Base-by-base conservation (phyloP, 2,797 vertebrate genomes). In the Diglossa cyanea region DNA sequence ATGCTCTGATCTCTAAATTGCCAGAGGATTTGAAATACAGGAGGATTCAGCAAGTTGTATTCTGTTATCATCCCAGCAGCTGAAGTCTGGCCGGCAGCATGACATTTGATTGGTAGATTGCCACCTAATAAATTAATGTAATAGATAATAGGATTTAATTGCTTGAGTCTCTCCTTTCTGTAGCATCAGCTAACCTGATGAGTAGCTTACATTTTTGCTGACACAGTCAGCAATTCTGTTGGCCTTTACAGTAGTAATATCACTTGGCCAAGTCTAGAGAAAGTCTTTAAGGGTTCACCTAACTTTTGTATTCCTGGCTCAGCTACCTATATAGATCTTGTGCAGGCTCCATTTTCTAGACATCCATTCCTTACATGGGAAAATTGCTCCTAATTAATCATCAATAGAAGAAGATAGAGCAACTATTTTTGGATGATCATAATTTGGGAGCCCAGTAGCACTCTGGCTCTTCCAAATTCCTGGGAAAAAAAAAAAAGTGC, bases 41-140 rank as follows among this genome's bases (percentile, higher is more conserved):
- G 40, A 90, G 51, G 60, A 94, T 95, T 97, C 93, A 93, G 77
- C 90, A 74, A 84, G 33, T 23, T 93, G 44, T 74, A 89, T 68
- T 87, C 51, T 95, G 47, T 65, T 81, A 65, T 57, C 85, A 81
- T 42, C 90, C 50, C 66, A 65, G 53, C 25, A 93, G 86, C 77
- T 87, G 15, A 94, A 84, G 66, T 79, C 86, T 96, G 91, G 80
- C 80, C 1, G 0, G 42, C 51, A 96, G 72, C 39, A 37, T 62
- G 62, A 26, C 76, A 95, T 75, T 93, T 86, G 95, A 93, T 93
- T 95, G 90, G 86, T 92, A 92, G 85, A 95, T 89, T 92, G 77
- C 78, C 79, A 94, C 87, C 60, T 92, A 90, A 93, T 94, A 94
- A 96, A 96, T 96, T 94, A 93, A 71, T 93, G 86, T 88, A 94